These are phyloP conservation scores for Trissolcus japonicus DNA, from an alignment of 2,888 invertebrate genomes.

Conservation along the genomic window DNA sequence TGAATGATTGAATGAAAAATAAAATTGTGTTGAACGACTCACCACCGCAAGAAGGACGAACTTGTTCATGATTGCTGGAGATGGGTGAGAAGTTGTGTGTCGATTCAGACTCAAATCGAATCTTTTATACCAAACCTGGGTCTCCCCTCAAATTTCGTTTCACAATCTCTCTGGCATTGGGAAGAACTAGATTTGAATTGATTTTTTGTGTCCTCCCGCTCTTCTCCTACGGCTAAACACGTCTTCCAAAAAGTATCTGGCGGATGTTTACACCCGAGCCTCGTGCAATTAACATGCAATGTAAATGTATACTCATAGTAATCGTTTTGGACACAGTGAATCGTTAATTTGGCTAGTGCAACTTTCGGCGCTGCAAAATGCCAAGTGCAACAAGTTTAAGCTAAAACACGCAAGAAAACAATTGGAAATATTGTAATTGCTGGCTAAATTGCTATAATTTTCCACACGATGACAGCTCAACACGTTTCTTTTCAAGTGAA, in stretches of 20 bases:
- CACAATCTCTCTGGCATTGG: conserved; percentile 72
- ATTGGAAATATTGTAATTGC: conserved; percentile 38
- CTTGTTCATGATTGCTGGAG: conserved; percentile 70
- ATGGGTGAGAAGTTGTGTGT: conserved; percentile 65
- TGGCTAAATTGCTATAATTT: conserved; percentile 41
- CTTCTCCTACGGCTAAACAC: conserved; percentile 29
- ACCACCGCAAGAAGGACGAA: conserved; percentile 71
- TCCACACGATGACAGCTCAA: conserved; percentile 14
- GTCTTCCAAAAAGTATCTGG: conserved; percentile 48
- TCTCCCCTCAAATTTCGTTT: conserved; percentile 67
- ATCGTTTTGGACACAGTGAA: conserved; percentile 41
- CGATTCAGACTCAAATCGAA: conserved; percentile 66
- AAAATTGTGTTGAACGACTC: conserved; percentile 60
- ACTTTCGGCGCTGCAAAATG: conserved; percentile 25
- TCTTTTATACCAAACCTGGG: conserved; percentile 71
- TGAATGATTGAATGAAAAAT: conserved; percentile 1
- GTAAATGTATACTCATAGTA: conserved; percentile 32
- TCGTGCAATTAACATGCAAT: conserved; percentile 41
- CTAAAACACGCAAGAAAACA: conserved; percentile 41
- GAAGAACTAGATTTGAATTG: conserved; percentile 73
- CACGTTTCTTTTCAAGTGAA: conserved; percentile 14
- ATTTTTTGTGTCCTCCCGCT: conserved; percentile 56
- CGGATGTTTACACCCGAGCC: conserved; percentile 29
- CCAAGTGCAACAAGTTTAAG: conserved; percentile 31
- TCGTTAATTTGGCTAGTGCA: conserved; percentile 26